Evolutionary conservation across 2,888 invertebrate genomes (phyloP).

Genomic region (Sialis fuliginosa): DNA sequence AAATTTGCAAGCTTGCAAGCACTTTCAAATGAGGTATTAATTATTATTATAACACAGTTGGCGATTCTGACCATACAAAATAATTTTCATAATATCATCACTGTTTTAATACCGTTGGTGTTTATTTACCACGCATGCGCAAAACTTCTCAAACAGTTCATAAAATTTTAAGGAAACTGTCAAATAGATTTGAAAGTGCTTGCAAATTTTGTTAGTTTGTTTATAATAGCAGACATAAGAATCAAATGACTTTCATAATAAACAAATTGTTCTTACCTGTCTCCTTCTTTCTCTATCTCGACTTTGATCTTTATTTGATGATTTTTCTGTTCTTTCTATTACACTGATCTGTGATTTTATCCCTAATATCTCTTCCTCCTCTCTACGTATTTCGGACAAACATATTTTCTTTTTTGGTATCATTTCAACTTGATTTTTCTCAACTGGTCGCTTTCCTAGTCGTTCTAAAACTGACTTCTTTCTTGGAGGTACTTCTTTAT

Average conservation of each 20-base stretch:
- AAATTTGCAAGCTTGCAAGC: no score
- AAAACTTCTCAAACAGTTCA: no score
- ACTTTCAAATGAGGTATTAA: no score
- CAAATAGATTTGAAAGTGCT: background rate
- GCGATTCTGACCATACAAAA: no score
- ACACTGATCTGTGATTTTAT: background rate
- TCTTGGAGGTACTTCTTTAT: slow-evolving; percentile 3
- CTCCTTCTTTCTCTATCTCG: slow-evolving; percentile 12
- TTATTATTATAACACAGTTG: no score
- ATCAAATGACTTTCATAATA: background rate
- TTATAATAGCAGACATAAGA: background rate
- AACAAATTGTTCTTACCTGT: slow-evolving; percentile 1
- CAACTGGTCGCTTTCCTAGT: slow-evolving; percentile 22
- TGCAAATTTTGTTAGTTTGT: background rate
- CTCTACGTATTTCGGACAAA: slow-evolving; percentile 16
- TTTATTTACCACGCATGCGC: no score
- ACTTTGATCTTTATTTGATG: slow-evolving; percentile 6
- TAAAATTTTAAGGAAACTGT: no score
- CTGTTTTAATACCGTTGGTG: no score
- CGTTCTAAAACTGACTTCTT: slow-evolving; percentile 27
- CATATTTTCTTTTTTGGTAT: slow-evolving; percentile 11
- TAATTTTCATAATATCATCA: no score
- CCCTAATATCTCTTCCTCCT: slow-evolving; percentile 24
- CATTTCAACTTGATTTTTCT: slow-evolving; percentile 5
- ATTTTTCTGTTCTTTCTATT: slow-evolving; percentile 6